A percentile compares a stretch with the other conserved stretches of the same genome.
These are phyloP conservation scores for Bufo gargarizans DNA, from an alignment of 2,113 vertebrate species.

Conservation along the genomic window DNA sequence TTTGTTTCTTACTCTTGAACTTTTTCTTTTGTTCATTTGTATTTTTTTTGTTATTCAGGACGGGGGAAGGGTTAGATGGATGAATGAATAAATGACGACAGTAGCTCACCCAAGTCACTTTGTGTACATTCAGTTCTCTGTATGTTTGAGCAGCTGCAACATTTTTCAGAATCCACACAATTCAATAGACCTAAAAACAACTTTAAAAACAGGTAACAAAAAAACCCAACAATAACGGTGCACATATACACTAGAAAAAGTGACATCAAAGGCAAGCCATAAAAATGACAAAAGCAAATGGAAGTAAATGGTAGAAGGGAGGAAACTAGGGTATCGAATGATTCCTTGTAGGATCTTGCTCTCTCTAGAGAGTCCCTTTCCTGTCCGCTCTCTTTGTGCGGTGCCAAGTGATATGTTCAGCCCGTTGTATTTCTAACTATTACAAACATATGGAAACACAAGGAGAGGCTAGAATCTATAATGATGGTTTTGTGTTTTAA, in stretches of 20 bases:
- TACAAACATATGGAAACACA: slow-evolving; percentile 42
- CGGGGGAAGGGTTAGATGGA: slow-evolving; percentile 23
- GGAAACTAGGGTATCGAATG: slow-evolving; percentile 46
- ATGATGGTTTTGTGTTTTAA: slow-evolving; percentile 2
- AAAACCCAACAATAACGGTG: not conserved
- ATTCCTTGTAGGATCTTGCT: slow-evolving; percentile 27
- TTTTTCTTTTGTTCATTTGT: not conserved
- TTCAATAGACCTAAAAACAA: slow-evolving; percentile 13
- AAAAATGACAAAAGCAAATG: slow-evolving; percentile 23
- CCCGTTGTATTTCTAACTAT: slow-evolving; percentile 18
- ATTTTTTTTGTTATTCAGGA: slow-evolving; percentile 9
- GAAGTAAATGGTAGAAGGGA: slow-evolving; percentile 13
- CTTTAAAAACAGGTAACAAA: not conserved
- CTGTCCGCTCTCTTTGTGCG: slow-evolving; percentile 31
- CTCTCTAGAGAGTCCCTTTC: slow-evolving; percentile 45
- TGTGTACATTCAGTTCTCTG: slow-evolving; percentile 21
- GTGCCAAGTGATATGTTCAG: slow-evolving; percentile 44
- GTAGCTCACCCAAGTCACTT: slow-evolving; percentile 28
- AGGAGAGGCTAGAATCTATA: not conserved
- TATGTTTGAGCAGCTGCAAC: slow-evolving; percentile 56
- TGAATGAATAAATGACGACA: slow-evolving; percentile 30
- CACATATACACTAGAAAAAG: not conserved
- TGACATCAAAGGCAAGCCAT: not conserved
- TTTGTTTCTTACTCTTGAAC: slow-evolving; percentile 32
- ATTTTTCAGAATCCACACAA: slow-evolving; percentile 27